These are phyloP conservation scores for Sinhomidia bicolor DNA, from an alignment of 2,888 invertebrate genomes.

Conservation along the genomic window DNA sequence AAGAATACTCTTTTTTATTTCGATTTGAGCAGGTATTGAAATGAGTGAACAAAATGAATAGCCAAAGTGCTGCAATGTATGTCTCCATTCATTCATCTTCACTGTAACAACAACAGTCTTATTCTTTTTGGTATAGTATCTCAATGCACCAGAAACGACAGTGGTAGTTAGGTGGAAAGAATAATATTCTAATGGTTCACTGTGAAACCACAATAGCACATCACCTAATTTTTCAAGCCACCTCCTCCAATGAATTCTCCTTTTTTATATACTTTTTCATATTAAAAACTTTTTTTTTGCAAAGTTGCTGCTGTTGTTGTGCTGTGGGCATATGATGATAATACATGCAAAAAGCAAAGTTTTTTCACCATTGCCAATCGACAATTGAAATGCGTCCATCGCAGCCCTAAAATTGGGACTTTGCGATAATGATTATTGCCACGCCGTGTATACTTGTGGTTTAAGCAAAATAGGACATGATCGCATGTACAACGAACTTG, in stretches of 20 bases:
- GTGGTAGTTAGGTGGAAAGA: background rate
- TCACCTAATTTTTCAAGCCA: conserved; percentile 65
- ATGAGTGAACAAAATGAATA: conserved; percentile 23
- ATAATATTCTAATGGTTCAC: conserved; percentile 16
- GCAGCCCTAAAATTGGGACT: conserved; percentile 44
- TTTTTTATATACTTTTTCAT: background rate
- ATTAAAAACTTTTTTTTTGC: background rate
- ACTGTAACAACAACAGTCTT: background rate
- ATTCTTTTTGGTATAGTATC: conserved; percentile 25
- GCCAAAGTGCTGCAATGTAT: background rate
- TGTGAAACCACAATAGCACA: conserved; percentile 46
- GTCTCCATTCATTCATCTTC: conserved; percentile 12
- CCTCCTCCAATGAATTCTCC: conserved; percentile 43
- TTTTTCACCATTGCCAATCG: conserved; percentile 67
- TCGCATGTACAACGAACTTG: conserved; percentile 35
- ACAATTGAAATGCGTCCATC: conserved; percentile 64
- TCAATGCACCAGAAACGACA: conserved; percentile 25
- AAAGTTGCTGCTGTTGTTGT: background rate
- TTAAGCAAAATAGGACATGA: conserved; percentile 59
- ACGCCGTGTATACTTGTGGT: conserved; percentile 67
- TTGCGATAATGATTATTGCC: conserved; percentile 45
- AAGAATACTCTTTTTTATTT: conserved; percentile 30
- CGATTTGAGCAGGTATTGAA: conserved; percentile 33
- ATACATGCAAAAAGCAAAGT: conserved; percentile 38
- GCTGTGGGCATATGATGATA: background rate